These are phyloP conservation scores for Dallia pectoralis DNA, from an alignment of 2,797 vertebrate genomes.

Conservation along the genomic window DNA sequence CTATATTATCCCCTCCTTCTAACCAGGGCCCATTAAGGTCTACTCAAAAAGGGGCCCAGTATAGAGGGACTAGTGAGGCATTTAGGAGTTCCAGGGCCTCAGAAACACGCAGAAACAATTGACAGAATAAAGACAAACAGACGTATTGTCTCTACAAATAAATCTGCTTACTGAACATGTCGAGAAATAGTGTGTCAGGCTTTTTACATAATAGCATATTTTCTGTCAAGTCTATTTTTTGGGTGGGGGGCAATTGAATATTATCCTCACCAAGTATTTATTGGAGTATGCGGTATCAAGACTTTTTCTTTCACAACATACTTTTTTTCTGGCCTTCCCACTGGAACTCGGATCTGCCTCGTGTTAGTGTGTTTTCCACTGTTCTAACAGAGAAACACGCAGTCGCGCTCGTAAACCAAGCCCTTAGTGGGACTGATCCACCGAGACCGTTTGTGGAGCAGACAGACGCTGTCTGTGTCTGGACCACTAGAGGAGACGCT, in stretches of 20 bases:
- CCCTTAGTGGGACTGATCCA: constrained; percentile 11
- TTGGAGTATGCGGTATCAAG: neutral
- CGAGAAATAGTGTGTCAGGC: neutral
- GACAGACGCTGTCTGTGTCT: constrained; percentile 18
- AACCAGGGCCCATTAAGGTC: too few relatives aligned
- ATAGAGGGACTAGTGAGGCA: too few relatives aligned
- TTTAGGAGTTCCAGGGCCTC: constrained; percentile 2
- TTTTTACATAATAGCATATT: neutral
- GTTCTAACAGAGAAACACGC: neutral
- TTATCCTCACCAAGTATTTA: neutral
- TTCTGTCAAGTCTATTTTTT: neutral
- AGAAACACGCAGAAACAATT: constrained; percentile 17
- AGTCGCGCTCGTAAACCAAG: neutral
- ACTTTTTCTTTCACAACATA: neutral
- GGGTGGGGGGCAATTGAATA: neutral
- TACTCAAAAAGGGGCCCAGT: too few relatives aligned
- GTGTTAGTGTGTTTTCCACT: neutral
- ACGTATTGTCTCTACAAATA: constrained; percentile 9
- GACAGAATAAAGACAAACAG: constrained; percentile 9
- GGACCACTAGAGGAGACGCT: constrained; percentile 32
- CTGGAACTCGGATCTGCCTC: neutral
- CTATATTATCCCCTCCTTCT: too few relatives aligned
- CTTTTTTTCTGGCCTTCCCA: neutral
- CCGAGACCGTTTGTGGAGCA: constrained; percentile 14
- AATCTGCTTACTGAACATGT: neutral